Evolutionary conservation across 2,113 vertebrate genomes (phyloP).

Genomic region (Brevimyrus niger): DNA sequence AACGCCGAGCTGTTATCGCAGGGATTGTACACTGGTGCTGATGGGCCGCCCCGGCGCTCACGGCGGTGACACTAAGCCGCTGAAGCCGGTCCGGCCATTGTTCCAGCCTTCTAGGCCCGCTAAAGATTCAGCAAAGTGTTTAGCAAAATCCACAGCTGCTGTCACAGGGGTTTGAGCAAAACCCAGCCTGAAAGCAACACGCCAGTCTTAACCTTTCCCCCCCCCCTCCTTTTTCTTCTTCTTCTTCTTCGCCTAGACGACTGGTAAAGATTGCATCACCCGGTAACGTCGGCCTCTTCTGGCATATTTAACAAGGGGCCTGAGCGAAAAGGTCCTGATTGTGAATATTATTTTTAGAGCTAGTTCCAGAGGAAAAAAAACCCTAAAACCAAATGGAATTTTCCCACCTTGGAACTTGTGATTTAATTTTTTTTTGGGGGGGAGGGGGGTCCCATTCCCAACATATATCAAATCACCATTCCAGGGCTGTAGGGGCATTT

Average conservation of each 20-base stretch:
- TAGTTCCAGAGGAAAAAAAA: neutral
- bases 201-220: neutral
- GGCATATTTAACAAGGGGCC: neutral
- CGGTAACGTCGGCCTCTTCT: neutral
- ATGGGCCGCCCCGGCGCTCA: neutral
- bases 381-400: neutral
- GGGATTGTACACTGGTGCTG: neutral
- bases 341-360: neutral
- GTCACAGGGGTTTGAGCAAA: neutral
- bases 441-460: neutral
- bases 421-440: too few relatives aligned
- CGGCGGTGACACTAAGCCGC: neutral
- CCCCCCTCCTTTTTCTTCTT: neutral
- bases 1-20: neutral
- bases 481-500: neutral
- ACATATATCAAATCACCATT: neutral
- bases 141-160: neutral
- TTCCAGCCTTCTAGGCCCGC: neutral
- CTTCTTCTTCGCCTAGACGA: neutral
- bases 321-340: neutral
- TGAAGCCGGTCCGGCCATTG: neutral
- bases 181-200: neutral
- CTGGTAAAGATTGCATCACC: slow-evolving; percentile 3
- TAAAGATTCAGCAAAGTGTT: neutral
- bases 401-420: neutral